Base-by-base conservation (phyloP, 2,113 vertebrate genomes). In the Progne subis region DNA sequence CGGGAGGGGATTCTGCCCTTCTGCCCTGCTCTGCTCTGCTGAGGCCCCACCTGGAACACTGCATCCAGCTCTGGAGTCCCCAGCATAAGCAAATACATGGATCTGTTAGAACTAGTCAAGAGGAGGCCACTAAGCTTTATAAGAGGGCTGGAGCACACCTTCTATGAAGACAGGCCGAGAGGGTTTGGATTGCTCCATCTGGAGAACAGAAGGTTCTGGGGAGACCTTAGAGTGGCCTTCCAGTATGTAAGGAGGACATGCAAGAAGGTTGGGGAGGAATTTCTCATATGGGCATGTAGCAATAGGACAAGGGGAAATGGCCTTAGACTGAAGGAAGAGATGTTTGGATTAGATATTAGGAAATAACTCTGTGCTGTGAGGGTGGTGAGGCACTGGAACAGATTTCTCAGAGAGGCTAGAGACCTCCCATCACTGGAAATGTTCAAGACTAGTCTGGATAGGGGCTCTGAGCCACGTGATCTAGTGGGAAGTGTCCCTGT, bases 371-470 rank as follows among this genome's bases (percentile, higher is more conserved):
- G 21, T 14, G 12, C 28, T 25, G 13, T 17, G 8, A 75, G 37
- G 8, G 11, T 29, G 13, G 15, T n/a, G n/a, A 46, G 53, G 46
- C 46, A 39, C 23, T 39, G 39, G 8, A 28, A 41, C 6, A 67
- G 52, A 23, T 52, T 44, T 7, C 10, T 24, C 46, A 52, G 32
- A 39, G 32, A 68, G 19, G 9, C 2, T 53, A 23, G 26, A n/a
- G 46, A 41, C 9, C 68, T 17, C n/a, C 8, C 4, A 34, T n/a
- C 3, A 29, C 24, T 41, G 6, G 14, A 55, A 55, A 55, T 41
- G 5, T 18, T 69, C 17, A 41, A 26, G 16, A 67, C 11, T 24
- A 12, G 19, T 14, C 31, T 75, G 39, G 11, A 68, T 0, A 0
- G 5, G 14, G 17, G 11, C 6, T 47, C 24, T 47, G 39, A 60